Base-by-base conservation (phyloP, 2,113 vertebrate species). In the Archocentrus centrarchus region DNA sequence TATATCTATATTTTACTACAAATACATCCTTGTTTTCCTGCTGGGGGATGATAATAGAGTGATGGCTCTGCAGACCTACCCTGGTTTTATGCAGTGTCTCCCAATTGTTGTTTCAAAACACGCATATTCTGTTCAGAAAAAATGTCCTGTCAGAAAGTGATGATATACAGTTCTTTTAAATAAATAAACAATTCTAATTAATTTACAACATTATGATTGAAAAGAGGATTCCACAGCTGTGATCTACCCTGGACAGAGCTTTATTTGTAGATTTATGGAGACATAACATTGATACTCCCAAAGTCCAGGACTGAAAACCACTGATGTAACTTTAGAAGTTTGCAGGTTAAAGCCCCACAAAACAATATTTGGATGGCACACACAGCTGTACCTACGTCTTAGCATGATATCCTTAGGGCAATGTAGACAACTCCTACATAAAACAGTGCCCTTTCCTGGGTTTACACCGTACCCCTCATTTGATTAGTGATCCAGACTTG, bases 11-110 rank as follows among this genome's bases (percentile, higher is more conserved):
- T 81, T 61, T 57, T 15, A 61, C 60, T 62, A 22, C 7, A 39
- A 3, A 81, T 82, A 17, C 30, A 1, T 80, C 20, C 50, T 59
- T 82, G 35, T 66, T 88, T 84, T 86, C 75, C 66, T 89, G 64
- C 57, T 82, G 80, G 77, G 83, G 4, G 18, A 32, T 60, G 57
- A 75, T 70, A 55, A 47, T 55, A 64, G 81, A 53, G 57, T 90
- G 2, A 76, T 59, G 64, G 24, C 44, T 63, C 58, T 44, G 22
- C 14, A 81, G 14, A 70, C 50, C 50, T 32, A 17, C 55, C 6
- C 8, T 59, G 35, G 35, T 61, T 77, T 89, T 70, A 60, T 66
- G 20, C 64, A 77, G 5, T 41, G 27, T 80, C 55, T 77, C 35
- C 9, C 61, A 75, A 37, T 66, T 22, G 13, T 80, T 63, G 10